Conservation (phyloP, 2,888 invertebrate species). For the Ormyrus pomaceus region DNA sequence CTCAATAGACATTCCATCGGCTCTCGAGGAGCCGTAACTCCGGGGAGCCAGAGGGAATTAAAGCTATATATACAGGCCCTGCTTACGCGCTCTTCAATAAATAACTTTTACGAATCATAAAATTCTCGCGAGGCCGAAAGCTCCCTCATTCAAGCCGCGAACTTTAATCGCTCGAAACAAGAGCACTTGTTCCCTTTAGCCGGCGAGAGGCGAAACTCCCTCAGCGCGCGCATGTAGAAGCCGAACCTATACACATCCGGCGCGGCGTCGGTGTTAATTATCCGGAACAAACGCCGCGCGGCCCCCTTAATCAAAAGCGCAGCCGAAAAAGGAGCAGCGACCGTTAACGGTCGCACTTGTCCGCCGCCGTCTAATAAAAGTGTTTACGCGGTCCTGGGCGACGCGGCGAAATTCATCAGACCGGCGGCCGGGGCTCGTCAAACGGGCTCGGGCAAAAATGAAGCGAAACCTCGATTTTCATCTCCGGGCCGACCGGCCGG, state of each 20-base stretch:
- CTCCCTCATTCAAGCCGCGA: conserved; percentile 15
- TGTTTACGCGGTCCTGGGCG: neutral
- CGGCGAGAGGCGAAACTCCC: too few relatives aligned
- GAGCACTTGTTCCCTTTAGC: conserved; percentile 25
- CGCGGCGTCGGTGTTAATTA: conserved; percentile 20
- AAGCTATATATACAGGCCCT: conserved; percentile 1
- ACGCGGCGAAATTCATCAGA: neutral
- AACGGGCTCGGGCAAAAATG: too few relatives aligned
- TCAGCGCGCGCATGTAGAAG: too few relatives aligned
- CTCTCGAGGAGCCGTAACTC: conserved; percentile 11
- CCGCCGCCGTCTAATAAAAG: neutral
- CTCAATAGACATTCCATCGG: conserved; percentile 50
- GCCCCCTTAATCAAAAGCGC: neutral
- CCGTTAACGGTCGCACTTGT: neutral
- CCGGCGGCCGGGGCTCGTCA: neutral
- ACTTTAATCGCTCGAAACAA: conserved; percentile 32
- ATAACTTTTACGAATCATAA: conserved; percentile 53
- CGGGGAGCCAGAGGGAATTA: conserved; percentile 34
- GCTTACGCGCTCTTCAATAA: conserved; percentile 32
- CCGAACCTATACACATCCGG: too few relatives aligned
- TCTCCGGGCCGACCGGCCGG: neutral
- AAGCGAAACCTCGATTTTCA: neutral
- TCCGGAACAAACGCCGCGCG: neutral
- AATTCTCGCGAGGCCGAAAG: conserved; percentile 43
- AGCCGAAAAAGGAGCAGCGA: neutral